Evolutionary conservation across 2,113 vertebrate genomes (phyloP).

Genomic region (Prinia subflava): DNA sequence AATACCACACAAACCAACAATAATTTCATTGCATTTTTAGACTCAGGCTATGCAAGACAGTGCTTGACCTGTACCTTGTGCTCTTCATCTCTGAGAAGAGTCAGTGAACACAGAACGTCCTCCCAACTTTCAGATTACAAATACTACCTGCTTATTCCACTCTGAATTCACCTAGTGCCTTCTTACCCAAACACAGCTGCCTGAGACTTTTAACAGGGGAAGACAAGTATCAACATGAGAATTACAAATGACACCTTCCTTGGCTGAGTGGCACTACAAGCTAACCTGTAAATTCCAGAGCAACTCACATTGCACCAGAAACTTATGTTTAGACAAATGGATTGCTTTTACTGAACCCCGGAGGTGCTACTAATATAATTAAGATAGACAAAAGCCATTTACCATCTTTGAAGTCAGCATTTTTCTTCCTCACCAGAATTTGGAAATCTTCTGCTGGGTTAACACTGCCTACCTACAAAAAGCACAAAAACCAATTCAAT

Average conservation of each 20-base stretch:
- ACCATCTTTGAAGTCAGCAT: conserved; percentile 84
- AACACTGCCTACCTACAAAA: conserved; percentile 90
- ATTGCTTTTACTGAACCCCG: neutral
- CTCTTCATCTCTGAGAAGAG: neutral
- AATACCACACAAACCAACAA: neutral
- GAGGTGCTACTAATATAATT: neutral
- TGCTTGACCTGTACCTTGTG: neutral
- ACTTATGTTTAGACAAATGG: neutral
- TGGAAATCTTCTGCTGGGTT: conserved; percentile 86
- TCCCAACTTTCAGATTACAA: neutral
- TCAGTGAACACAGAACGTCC: neutral
- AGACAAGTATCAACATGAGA: neutral
- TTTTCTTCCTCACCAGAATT: conserved; percentile 81
- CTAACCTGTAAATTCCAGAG: neutral
- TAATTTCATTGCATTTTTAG: neutral
- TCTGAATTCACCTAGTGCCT: neutral
- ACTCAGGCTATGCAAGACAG: neutral
- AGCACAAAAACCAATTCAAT: neutral
- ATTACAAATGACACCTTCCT: neutral
- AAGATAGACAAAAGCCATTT: conserved; percentile 31
- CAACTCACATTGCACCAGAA: neutral
- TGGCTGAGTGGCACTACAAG: neutral
- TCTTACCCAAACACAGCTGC: neutral
- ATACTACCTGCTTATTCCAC: neutral
- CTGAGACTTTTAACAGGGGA: neutral